Percentiles rank a stretch among this genome's conserved stretches.
phyloP scores from a whole-genome alignment of 2,797 vertebrate species.

The Eleutherodactylus coqui region DNA sequence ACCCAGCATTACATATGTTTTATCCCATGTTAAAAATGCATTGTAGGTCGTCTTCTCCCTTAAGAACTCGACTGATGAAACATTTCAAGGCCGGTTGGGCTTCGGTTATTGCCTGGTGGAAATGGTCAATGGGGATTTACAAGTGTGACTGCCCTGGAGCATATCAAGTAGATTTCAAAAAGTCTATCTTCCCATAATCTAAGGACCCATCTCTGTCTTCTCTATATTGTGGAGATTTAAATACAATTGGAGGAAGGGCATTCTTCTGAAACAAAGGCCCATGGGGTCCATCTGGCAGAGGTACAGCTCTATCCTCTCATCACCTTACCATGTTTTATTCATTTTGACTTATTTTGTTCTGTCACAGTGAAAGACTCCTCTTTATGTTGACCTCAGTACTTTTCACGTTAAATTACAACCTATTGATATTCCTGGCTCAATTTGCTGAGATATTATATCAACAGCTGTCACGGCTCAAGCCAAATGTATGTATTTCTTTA shows the following conservation, averaged over 20 bases:
- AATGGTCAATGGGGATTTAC: conserved; percentile 25
- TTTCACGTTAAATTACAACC: conserved; percentile 63
- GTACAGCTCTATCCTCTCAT: conserved; percentile 56
- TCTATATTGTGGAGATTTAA: not conserved
- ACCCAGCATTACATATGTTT: not conserved
- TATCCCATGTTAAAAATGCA: not conserved
- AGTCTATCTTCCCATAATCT: conserved; percentile 15
- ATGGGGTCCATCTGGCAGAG: conserved; percentile 52
- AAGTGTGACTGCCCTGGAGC: not conserved
- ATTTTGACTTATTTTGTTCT: conserved; percentile 57
- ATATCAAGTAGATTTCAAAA: conserved; percentile 46
- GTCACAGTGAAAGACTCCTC: conserved; percentile 59
- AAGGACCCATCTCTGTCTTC: conserved; percentile 1
- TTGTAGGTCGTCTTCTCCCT: not conserved
- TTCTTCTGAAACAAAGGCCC: conserved; percentile 23
- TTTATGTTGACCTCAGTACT: conserved; percentile 64
- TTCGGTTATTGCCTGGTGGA: not conserved
- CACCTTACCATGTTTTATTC: conserved; percentile 60
- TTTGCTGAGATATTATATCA: conserved; percentile 59
- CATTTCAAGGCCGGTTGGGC: conserved; percentile 33
- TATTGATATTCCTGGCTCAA: conserved; percentile 64
- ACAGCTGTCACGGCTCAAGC: conserved; percentile 57
- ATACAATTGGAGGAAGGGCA: conserved; percentile 46
- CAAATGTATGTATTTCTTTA: conserved; percentile 57
- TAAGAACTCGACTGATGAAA: not conserved